Evolutionary conservation across 2,113 vertebrate genomes (phyloP).

Genomic region (Pygoscelis antarcticus): DNA sequence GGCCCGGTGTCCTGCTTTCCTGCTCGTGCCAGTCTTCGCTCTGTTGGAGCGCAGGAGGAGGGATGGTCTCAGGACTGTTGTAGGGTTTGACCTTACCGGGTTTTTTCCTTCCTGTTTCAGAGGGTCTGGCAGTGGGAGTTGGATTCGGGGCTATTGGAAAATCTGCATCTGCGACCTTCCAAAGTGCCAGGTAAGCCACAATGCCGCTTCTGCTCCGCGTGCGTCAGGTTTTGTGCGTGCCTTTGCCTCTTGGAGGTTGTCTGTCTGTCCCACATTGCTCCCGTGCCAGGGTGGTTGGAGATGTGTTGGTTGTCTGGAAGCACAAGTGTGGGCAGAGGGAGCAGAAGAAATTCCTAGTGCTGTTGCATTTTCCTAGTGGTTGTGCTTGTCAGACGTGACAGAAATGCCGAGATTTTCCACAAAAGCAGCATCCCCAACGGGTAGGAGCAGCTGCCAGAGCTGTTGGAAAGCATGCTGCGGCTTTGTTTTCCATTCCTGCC

Average conservation of each 20-base stretch:
- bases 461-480: not conserved
- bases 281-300: not conserved
- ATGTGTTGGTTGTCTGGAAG: not conserved
- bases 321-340: not conserved
- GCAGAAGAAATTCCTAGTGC: not conserved
- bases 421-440: not conserved
- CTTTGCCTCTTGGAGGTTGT: not conserved
- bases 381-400: not conserved
- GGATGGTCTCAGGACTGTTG: not conserved
- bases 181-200: slow-evolving; percentile 87
- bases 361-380: not conserved
- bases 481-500: not conserved
- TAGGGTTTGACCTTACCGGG: not conserved
- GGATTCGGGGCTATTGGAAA: slow-evolving; percentile 92
- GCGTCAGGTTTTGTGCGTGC: rapidly evolving
- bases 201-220: rapidly evolving
- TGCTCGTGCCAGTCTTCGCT: not conserved
- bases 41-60: rapidly evolving
- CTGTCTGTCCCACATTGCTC: rapidly evolving
- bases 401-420: not conserved
- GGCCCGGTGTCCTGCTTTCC: not conserved
- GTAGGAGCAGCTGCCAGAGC: not conserved
- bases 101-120: slow-evolving; percentile 73
- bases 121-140: slow-evolving; percentile 96
- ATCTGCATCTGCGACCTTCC: slow-evolving; percentile 88